phyloP scores from a whole-genome alignment of 2,888 invertebrate genomes.

The Mimachlamys varia region DNA sequence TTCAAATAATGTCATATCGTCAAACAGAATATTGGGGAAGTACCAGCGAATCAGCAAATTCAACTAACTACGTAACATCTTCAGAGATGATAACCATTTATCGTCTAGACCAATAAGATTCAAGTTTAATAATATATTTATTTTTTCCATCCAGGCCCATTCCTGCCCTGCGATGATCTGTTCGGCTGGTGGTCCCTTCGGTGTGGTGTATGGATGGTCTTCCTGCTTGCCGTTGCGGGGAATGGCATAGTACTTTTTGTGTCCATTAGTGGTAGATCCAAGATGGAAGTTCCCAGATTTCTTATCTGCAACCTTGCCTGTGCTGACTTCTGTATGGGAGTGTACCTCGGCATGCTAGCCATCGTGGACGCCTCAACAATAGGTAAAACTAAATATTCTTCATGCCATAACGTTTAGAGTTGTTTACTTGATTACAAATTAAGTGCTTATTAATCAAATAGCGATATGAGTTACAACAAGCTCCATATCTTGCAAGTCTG shows the following conservation, averaged over 20 bases:
- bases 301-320: conserved; percentile 97
- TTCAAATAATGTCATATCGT: too few species aligned
- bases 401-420: too few species aligned
- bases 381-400: conserved; percentile 79
- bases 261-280: conserved; percentile 93
- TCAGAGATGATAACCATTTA: too few species aligned
- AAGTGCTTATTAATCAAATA: too few species aligned
- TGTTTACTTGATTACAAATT: too few species aligned
- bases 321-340: conserved; percentile 98
- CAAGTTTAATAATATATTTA: too few species aligned
- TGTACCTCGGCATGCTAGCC: conserved; percentile 95
- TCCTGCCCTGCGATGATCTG: conserved; percentile 96
- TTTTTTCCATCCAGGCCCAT: conserved; percentile 87
- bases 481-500: too few species aligned
- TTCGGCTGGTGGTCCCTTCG: conserved; percentile 99
- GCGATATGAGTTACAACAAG: too few species aligned
- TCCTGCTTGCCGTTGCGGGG: conserved; percentile 96
- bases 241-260: conserved; percentile 98
- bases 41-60: too few species aligned
- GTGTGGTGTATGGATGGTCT: conserved; percentile 98
- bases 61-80: too few species aligned
- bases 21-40: too few species aligned
- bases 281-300: conserved; percentile 95
- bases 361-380: conserved; percentile 97
- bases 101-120: neutral